Conservation (phyloP, 2,888 invertebrate genomes). For the Tricholauxania praeusta region DNA sequence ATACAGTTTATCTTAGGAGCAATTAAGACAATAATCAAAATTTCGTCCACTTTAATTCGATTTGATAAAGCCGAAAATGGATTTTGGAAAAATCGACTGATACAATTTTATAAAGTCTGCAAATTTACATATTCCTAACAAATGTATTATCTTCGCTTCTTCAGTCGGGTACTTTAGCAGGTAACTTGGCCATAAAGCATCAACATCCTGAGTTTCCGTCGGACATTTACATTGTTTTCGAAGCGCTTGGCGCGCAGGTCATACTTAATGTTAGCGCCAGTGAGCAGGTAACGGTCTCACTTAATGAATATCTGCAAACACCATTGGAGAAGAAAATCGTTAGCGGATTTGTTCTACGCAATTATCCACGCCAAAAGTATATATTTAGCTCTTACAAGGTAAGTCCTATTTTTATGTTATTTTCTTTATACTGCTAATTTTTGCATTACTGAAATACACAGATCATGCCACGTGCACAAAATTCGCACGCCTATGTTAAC, state of each 20-base stretch:
- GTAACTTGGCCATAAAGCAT: constrained; percentile 79
- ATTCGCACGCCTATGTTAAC: constrained; percentile 83
- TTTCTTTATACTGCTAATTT: not conserved
- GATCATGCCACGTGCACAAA: constrained; percentile 83
- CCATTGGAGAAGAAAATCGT: constrained; percentile 78
- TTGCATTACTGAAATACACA: constrained; percentile 26
- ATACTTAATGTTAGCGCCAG: constrained; percentile 59
- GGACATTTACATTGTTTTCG: constrained; percentile 74
- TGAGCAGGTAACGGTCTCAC: constrained; percentile 66
- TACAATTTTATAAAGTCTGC: constrained; percentile 34
- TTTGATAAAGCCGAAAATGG: too few relatives aligned
- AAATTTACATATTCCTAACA: too few relatives aligned
- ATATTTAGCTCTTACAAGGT: constrained; percentile 79
- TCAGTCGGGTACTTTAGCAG: constrained; percentile 76
- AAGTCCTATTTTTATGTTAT: too few relatives aligned
- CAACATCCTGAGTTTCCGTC: constrained; percentile 77
- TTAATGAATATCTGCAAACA: constrained; percentile 72
- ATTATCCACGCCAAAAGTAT: constrained; percentile 69
- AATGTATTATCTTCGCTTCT: constrained; percentile 48
- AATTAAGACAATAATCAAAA: too few relatives aligned
- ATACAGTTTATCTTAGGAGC: too few relatives aligned
- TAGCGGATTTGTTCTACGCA: constrained; percentile 72
- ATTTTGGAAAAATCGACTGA: too few relatives aligned
- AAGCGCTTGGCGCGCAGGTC: constrained; percentile 59
- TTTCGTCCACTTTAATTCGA: too few relatives aligned